Conservation (phyloP, 2,888 invertebrate genomes). For the Chrysomela aeneicollis region DNA sequence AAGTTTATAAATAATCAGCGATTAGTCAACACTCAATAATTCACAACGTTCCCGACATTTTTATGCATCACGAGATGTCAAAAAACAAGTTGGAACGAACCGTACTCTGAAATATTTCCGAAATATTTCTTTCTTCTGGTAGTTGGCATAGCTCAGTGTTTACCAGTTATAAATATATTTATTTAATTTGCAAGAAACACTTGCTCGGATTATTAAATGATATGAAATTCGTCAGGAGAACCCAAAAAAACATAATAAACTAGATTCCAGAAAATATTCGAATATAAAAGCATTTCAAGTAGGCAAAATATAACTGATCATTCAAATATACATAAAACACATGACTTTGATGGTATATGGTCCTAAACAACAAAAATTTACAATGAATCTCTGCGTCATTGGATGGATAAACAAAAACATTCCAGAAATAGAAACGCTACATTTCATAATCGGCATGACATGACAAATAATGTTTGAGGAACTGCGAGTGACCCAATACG, state of each 20-base stretch:
- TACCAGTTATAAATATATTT: conserved; percentile 19
- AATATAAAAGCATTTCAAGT: too few relatives aligned
- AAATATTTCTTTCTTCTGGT: background rate
- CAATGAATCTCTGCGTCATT: too few relatives aligned
- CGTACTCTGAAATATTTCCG: background rate
- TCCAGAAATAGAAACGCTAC: background rate
- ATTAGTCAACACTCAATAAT: conserved; percentile 4
- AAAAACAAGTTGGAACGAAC: conserved; percentile 9
- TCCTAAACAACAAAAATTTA: too few relatives aligned
- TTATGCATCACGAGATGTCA: background rate
- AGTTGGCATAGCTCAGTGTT: conserved; percentile 13
- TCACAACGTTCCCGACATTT: background rate
- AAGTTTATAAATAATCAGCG: background rate
- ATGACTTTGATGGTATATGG: too few relatives aligned
- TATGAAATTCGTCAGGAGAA: too few relatives aligned
- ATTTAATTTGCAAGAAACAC: conserved; percentile 3
- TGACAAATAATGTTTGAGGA: too few relatives aligned
- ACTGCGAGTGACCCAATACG: too few relatives aligned
- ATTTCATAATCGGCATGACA: background rate
- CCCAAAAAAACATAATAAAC: too few relatives aligned
- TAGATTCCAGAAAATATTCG: too few relatives aligned
- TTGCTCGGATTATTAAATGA: background rate
- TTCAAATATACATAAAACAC: too few relatives aligned
- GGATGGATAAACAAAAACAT: background rate
- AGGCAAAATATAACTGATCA: too few relatives aligned